Evolutionary conservation across 2,797 vertebrate genomes (phyloP).

Genomic region (Petrocephalus schoutedeni): DNA sequence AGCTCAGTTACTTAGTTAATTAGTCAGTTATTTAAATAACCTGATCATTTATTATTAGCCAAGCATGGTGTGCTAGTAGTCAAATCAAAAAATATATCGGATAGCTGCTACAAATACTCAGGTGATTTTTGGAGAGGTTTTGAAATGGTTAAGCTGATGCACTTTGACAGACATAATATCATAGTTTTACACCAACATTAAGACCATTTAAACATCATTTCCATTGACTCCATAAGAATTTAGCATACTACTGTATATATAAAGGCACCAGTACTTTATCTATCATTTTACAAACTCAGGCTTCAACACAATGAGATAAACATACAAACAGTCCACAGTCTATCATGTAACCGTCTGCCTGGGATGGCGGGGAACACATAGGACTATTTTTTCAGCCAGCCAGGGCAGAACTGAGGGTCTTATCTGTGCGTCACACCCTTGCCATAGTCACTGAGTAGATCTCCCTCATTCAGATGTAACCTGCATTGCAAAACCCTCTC

Average conservation of each 20-base stretch:
- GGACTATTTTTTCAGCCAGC: constrained; percentile 35
- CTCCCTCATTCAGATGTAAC: background rate
- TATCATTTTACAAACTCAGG: background rate
- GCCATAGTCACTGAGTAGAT: background rate
- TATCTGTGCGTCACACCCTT: constrained; percentile 58
- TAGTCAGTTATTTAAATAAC: background rate
- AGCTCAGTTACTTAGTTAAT: background rate
- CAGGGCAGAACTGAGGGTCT: constrained; percentile 31
- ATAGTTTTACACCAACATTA: background rate
- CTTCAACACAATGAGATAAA: background rate
- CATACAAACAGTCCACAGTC: background rate
- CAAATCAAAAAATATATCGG: background rate
- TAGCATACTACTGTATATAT: background rate
- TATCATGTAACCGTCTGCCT: background rate
- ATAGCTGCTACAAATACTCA: background rate
- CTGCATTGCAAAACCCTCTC: background rate
- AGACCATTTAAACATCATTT: background rate
- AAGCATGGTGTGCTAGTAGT: background rate
- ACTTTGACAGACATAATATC: background rate
- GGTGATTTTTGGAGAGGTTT: background rate
- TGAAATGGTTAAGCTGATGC: background rate
- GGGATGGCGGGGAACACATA: constrained; percentile 39
- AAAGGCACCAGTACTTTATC: background rate
- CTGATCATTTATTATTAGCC: background rate
- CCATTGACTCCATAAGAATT: background rate